A percentile compares a stretch with the other conserved stretches of the same genome.
These are phyloP conservation scores for Cettia cetti DNA, from an alignment of 2,113 vertebrate genomes.

Conservation along the genomic window DNA sequence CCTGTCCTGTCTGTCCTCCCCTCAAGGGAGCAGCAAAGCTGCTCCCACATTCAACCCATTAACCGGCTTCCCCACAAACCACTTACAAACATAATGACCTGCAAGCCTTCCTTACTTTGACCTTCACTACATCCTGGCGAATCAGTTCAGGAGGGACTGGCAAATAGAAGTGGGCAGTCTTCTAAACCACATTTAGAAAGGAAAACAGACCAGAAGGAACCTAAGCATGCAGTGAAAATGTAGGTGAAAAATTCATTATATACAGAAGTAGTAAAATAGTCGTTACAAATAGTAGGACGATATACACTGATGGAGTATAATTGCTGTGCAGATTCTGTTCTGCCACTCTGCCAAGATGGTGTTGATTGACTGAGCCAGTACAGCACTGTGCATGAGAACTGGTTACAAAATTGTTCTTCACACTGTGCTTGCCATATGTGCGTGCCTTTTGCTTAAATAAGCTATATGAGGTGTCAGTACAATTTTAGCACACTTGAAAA, in stretches of 20 bases:
- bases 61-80: not conserved
- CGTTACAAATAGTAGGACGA: not conserved
- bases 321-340: not conserved
- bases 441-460: slow-evolving; percentile 20
- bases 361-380: not conserved
- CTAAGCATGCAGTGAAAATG: not conserved
- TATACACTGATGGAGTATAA: not conserved
- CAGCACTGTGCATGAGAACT: not conserved
- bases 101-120: not conserved
- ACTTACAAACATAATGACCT: not conserved
- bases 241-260: not conserved
- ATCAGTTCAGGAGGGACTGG: not conserved
- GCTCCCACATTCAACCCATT: not conserved
- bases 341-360: not conserved
- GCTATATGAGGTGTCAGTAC: not conserved
- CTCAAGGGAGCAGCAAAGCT: not conserved
- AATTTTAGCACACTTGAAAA: slow-evolving; percentile 21
- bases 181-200: not conserved
- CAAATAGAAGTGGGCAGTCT: not conserved
- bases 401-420: not conserved
- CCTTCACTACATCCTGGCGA: not conserved
- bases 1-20: not conserved
- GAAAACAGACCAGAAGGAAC: not conserved
- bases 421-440: not conserved
- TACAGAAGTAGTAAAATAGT: not conserved